Evolutionary conservation across 2,888 invertebrate genomes (phyloP), one percentile per base, ranked within the genome.

Genomic region (Rosalia funebris): DNA sequence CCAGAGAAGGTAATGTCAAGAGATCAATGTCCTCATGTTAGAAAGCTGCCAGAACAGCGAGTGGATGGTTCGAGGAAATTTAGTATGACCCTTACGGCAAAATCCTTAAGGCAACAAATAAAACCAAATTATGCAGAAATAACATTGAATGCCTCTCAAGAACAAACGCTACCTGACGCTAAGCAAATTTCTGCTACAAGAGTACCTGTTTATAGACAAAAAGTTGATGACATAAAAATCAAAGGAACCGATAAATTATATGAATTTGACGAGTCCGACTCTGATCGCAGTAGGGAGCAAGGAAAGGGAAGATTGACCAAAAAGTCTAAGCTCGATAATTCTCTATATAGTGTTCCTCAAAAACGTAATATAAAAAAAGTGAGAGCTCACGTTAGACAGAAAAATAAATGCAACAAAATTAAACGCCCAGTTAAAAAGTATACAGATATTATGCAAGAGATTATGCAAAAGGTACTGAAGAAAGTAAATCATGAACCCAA

Each of bases 121-220:
- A 44, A 16, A 32, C 20, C 10, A 32, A 15, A 46, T 46, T 46
- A 32, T 16, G 31, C 46, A n/a, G 46, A 46, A 46, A n/a, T 15
- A 14, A 14, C 32, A 32, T 32, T 46, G 32, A n/a, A 32, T 16
- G 15, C 9, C 1, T 9, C 14, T 32, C 14, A 32, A 32, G 16
- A 16, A n/a, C 2, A 25, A 32, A n/a, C 32, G n/a, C 15, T 32
- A n/a, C 3, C 2, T n/a, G 11, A 34, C 11, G 10, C 34, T 16
- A 32, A 15, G 11, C n/a, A 16, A n/a, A 11, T 1, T 44, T 19
- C 12, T 32, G 14, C 14, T 9, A 7, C 20, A 11, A 65, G 57
- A 62, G 45, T 62, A 37, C 65, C 62, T 45, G 54, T 65, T 32
- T 65, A 65, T 14, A 52, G 20, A 17, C 57, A 54, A 53, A 37